Conservation (phyloP, 2,888 invertebrate species). For the Agrypnus murinus region DNA sequence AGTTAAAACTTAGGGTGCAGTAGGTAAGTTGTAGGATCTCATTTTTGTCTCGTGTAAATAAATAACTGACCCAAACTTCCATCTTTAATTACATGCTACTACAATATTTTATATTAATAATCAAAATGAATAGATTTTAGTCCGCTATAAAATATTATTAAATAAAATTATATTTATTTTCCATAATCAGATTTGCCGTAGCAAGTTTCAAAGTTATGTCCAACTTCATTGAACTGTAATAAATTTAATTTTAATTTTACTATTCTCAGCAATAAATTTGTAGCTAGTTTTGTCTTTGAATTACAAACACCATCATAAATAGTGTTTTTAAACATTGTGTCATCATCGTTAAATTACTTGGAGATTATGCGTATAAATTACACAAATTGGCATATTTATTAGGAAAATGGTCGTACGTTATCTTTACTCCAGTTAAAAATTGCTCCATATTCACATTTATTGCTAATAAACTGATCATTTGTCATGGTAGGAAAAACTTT, state of each 20-base stretch:
- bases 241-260: slow-evolving; percentile 21
- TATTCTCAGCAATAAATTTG: slow-evolving; percentile 9
- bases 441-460: slow-evolving; percentile 36
- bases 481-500: slow-evolving; percentile 25
- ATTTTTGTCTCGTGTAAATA: too few species aligned
- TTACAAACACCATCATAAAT: slow-evolving; percentile 21
- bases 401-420: slow-evolving; percentile 15
- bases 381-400: slow-evolving; percentile 34
- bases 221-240: slow-evolving; percentile 12
- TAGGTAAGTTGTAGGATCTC: too few species aligned
- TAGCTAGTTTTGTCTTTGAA: neutral
- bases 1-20: too few species aligned
- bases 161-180: too few species aligned
- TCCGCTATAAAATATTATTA: too few species aligned
- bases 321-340: slow-evolving; percentile 15
- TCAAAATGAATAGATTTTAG: too few species aligned
- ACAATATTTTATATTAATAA: too few species aligned
- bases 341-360: slow-evolving; percentile 29
- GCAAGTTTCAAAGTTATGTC: slow-evolving; percentile 11
- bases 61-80: too few species aligned
- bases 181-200: too few species aligned
- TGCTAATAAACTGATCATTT: slow-evolving; percentile 36
- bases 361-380: slow-evolving; percentile 37
- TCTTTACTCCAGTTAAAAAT: slow-evolving; percentile 25
- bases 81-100: too few species aligned